Conservation (phyloP, 1,140 invertebrate genomes). For the Antheraea mylitta region DNA sequence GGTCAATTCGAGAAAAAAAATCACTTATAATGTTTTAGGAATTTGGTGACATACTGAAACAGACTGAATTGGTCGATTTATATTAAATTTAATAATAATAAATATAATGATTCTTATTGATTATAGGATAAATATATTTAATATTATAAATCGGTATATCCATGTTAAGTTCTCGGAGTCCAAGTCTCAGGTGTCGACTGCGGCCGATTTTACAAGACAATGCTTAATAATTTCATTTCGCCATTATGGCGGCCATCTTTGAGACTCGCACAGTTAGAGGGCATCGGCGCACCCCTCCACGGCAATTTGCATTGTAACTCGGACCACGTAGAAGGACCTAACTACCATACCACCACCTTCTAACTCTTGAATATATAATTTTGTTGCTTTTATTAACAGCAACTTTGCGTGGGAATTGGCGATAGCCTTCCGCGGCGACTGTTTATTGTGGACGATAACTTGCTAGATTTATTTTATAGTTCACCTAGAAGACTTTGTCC, state of each 20-base stretch:
- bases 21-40: background rate
- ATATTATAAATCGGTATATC: slow-evolving; percentile 36
- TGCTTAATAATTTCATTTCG: slow-evolving; percentile 79
- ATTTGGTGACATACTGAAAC: too few species aligned
- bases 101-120: too few species aligned
- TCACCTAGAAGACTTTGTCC: slow-evolving; percentile 61
- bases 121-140: too few species aligned
- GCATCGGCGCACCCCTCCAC: slow-evolving; percentile 70
- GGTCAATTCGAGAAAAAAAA: too few species aligned
- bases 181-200: slow-evolving; percentile 75
- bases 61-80: too few species aligned
- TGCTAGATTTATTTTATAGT: slow-evolving; percentile 77
- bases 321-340: slow-evolving; percentile 75
- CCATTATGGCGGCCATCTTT: slow-evolving; percentile 77
- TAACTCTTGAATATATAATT: slow-evolving; percentile 79
- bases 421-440: slow-evolving; percentile 72
- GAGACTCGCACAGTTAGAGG: slow-evolving; percentile 74
- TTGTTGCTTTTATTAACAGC: slow-evolving; percentile 77
- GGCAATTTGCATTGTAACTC: slow-evolving; percentile 77
- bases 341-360: slow-evolving; percentile 72
- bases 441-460: slow-evolving; percentile 76
- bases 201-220: slow-evolving; percentile 77
- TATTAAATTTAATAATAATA: too few species aligned
- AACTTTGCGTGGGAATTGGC: slow-evolving; percentile 76
- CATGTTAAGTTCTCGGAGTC: slow-evolving; percentile 43